A percentile compares a stretch with the other conserved stretches of the same genome.
Conservation (phyloP, 2,888 invertebrate species). For the Scotopteryx bipunctaria region DNA sequence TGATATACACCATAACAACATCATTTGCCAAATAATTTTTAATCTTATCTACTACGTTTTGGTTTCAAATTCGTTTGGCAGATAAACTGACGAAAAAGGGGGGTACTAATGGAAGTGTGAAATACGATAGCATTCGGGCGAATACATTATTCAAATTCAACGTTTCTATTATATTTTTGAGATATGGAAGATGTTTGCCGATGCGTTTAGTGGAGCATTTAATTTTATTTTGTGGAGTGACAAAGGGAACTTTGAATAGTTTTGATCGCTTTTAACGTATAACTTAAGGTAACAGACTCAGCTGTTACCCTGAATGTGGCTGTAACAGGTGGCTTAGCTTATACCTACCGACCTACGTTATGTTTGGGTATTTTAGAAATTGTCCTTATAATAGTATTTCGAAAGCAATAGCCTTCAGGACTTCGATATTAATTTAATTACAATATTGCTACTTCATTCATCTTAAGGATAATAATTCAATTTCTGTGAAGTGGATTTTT, state of each 20-base stretch:
- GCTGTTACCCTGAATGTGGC: too few species aligned
- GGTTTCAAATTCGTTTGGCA: slow-evolving; percentile 13
- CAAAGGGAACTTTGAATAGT: slow-evolving; percentile 9
- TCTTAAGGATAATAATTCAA: too few species aligned
- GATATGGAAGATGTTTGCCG: slow-evolving; percentile 42
- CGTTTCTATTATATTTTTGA: slow-evolving; percentile 54
- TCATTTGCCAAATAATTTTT: slow-evolving; percentile 25
- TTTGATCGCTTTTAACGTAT: too few species aligned
- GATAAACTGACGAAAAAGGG: slow-evolving; percentile 39
- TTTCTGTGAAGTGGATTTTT: too few species aligned
- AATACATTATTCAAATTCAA: slow-evolving; percentile 74
- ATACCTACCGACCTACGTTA: too few species aligned
- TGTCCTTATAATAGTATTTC: too few species aligned
- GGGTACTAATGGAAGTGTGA: slow-evolving; percentile 70
- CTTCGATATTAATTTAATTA: too few species aligned
- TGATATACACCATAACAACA: slow-evolving; percentile 43
- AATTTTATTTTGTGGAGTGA: slow-evolving; percentile 7
- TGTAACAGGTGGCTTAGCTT: too few species aligned
- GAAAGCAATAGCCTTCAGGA: too few species aligned
- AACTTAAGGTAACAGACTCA: too few species aligned
- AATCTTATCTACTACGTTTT: slow-evolving; percentile 32
- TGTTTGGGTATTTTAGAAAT: too few species aligned
- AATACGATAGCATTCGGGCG: slow-evolving; percentile 67
- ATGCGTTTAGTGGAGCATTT: slow-evolving; percentile 15
- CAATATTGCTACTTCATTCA: too few species aligned